A percentile compares a stretch with the other conserved stretches of the same genome.
phyloP scores from a whole-genome alignment of 2,113 vertebrate genomes.

The Varanus salvator region DNA sequence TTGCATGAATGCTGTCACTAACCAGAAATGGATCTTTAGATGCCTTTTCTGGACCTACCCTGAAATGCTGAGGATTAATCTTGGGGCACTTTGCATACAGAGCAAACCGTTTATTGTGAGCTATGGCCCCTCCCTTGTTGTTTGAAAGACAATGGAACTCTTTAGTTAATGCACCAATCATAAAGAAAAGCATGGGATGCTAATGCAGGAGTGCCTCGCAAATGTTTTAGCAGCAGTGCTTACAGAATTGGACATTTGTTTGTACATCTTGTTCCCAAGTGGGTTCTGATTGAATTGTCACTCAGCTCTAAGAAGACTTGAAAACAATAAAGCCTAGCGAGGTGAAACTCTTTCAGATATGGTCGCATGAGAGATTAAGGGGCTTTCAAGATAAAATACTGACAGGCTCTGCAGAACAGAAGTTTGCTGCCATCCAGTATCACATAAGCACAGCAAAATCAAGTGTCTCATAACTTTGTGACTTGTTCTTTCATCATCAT shows the following conservation, averaged over 20 bases:
- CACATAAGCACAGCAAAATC: not conserved
- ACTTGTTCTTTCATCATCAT: not conserved
- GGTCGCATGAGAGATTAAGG: not conserved
- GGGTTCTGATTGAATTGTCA: not conserved
- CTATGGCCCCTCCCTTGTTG: too few species aligned
- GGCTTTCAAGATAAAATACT: not conserved
- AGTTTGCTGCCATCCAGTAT: not conserved
- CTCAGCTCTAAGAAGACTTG: not conserved
- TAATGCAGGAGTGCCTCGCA: not conserved
- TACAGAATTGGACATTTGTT: constrained; percentile 27
- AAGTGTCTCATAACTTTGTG: not conserved
- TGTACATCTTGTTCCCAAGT: not conserved
- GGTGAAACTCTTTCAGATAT: not conserved
- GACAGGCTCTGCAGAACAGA: not conserved
- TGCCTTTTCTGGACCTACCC: too few species aligned
- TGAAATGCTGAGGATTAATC: too few species aligned
- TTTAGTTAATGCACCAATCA: not conserved
- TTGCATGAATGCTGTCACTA: too few species aligned
- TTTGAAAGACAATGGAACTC: not conserved
- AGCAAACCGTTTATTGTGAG: too few species aligned
- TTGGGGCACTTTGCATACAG: too few species aligned
- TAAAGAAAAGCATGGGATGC: constrained; percentile 34
- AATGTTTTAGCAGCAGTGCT: not conserved
- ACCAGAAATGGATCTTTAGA: too few species aligned
- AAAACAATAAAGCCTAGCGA: not conserved